Evolutionary conservation across 2,888 invertebrate species (phyloP), one percentile per base, ranked within the genome.

Genomic region (Tinea pellionella): DNA sequence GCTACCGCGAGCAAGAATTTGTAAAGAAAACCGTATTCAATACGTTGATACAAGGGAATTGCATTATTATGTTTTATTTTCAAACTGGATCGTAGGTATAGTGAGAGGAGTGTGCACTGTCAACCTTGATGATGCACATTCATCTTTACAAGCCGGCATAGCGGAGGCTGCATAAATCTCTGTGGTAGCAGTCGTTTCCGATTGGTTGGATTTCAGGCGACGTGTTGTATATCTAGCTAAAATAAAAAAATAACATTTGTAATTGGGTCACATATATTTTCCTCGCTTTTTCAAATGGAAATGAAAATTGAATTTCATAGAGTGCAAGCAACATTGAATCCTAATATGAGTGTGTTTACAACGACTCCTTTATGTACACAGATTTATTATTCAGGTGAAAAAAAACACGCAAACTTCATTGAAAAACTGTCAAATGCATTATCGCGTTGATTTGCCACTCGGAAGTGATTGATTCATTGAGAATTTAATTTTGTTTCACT

Each of bases 401-500:
- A 53, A 18, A 53, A 24, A 12, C 53, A 12, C 53, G 18, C 3
- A 1, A 53, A 24, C 18, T 18, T 7, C 18, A 53, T 18, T 18
- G 53, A 53, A 24, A 7, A 24, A 53, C 24, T 61, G 59, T 55
- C 59, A 61, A 59, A 41, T 42, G 41, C 15, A 55, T 61, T 61
- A 55, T 41, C 55, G 53, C 59, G 11, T 55, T 57, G 59, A 59
- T 61, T 43, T 43, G 59, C 59, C 42, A 61, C 13, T 32, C 57
- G 32, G 57, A 16, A 57, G 32, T 32, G 57, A 57, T 13, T 32
- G 57, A 57, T 13, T 32, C 32, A 32, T 24, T 32, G 57, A 30
- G 29, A 32, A 32, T 13, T 32, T 32, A 57, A 32, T 57, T 57
- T n/a, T 8, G 15, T 32, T 30, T 32, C 32, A 15, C 15, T 13